Base-by-base conservation (phyloP, 2,888 invertebrate genomes). In the Drosophila maculinotata region DNA sequence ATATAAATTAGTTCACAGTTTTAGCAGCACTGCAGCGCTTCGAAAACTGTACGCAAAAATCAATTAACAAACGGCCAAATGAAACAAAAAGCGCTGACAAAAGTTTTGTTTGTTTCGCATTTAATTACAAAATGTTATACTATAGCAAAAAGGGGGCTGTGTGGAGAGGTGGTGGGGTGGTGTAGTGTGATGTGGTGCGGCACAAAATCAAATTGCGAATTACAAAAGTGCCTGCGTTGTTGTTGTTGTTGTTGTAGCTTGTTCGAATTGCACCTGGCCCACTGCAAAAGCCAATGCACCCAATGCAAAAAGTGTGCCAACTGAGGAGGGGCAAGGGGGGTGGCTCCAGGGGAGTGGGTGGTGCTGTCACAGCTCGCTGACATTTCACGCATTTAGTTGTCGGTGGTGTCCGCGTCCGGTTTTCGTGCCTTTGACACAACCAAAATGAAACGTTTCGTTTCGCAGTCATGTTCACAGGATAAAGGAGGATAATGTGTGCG, bases 401-500 rank as follows among this genome's bases (percentile, higher is more conserved):
- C 59, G 45, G 10, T 47, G 36, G 38, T 54, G 51, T 49, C 12
- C 51, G n/a, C 57, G 54, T 74, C 72, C 69, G 42, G 58, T 39
- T 45, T 68, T 71, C 57, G 66, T 60, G 58, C 56, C 67, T 81
- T 79, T 79, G 76, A 79, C 82, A 74, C 59, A 62, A 60, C 47
- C 62, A 35, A 83, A 83, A 77, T 77, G 78, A 75, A 80, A 69
- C 63, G 69, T 76, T 76, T 58, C 42, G 20, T 20, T 20, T 20
- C 38, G 17, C 17, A 15, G 17, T 12, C 52, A 45, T 56, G 57
- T 60, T 56, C 58, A 39, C 66, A 59, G 69, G 53, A 73, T 68
- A 69, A 68, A 63, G 70, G 66, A 30, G n/a, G 20, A 77, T 68
- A 77, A 77, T 77, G 78, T 79, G 78, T 80, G 81, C 78, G 78